Percentiles rank a stretch among this genome's conserved stretches.
Evolutionary conservation across 2,888 invertebrate species (phyloP).

Genomic region (Macrosoma leucophasiata): DNA sequence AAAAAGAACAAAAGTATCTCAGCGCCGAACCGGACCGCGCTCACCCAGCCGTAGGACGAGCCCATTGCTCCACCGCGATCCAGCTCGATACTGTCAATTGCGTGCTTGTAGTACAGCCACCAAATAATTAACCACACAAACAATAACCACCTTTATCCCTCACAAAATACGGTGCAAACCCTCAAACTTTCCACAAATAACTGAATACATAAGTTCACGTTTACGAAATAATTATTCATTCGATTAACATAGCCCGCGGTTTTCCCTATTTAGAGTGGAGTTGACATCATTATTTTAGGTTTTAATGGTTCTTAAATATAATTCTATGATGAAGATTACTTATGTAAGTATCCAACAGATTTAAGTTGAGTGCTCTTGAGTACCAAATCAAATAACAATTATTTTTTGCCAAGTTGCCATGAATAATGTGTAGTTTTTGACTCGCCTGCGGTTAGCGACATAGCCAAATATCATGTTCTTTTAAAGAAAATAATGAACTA

Average conservation of each 20-base stretch:
- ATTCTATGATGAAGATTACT: too few species aligned
- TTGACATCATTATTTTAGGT: too few species aligned
- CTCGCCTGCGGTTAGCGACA: too few species aligned
- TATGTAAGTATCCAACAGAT: too few species aligned
- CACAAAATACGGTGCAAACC: slow-evolving; percentile 18
- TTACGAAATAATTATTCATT: slow-evolving; percentile 30
- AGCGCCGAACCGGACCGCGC: slow-evolving; percentile 27
- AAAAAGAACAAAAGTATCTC: too few species aligned
- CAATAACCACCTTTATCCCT: slow-evolving; percentile 15
- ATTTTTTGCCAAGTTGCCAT: too few species aligned
- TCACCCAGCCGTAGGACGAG: slow-evolving; percentile 30
- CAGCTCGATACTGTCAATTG: slow-evolving; percentile 34
- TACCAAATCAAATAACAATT: too few species aligned
- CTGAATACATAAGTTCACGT: slow-evolving; percentile 20
- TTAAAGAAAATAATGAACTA: too few species aligned
- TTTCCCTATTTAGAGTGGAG: slow-evolving; percentile 15
- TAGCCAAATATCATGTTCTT: too few species aligned
- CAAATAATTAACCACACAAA: slow-evolving; percentile 9
- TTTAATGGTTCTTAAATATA: too few species aligned
- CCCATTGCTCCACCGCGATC: slow-evolving; percentile 27
- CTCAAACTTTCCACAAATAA: slow-evolving; percentile 25
- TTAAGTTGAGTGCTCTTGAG: too few species aligned
- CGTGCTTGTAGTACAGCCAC: slow-evolving; percentile 25
- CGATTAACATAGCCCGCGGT: slow-evolving; percentile 23
- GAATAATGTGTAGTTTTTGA: too few species aligned